Base-by-base conservation (phyloP, 1,140 invertebrate genomes). In the Macrobrachium nipponense region DNA sequence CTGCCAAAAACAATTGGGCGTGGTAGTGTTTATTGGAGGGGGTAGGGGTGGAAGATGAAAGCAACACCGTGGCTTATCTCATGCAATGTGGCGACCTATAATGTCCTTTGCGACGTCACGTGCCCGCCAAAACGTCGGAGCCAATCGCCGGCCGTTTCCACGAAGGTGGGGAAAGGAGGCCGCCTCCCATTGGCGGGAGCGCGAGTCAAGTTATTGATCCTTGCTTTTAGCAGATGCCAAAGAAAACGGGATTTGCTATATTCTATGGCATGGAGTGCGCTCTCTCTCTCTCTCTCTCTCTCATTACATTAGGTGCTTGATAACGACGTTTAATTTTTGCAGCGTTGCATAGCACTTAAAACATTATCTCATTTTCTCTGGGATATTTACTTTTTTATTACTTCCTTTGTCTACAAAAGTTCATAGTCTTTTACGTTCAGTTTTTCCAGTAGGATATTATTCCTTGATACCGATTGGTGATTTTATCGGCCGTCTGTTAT, bases 91-190 rank as follows among this genome's bases (percentile, higher is more conserved):
- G 51, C 12, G 51, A 51, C 51, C 51, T 51, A 51, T 51, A 51
- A 51, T 6, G 51, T 51, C 51, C 51, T 44, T 76, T 20, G 44
- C 70, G 79, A 66, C 79, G 43, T 80, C 79, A 80, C 44, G 20
- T 68, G 79, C 64, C 64, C 79, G 79, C 66, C 80, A 72, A 81
- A 81, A 76, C 36, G 14, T 27, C 80, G 7, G 80, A n/a, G n/a
- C 80, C 80, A 81, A 81, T 81, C 2, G 23, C 2, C 0, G 27
- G 4, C 17, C 15, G 11, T 11, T 11, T 7, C n/a, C 14, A 18
- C 20, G 44, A 58, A 61, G 60, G 8, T 44, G 60, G 66, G 15
- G 18, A 51, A 66, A 59, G 66, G 20, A 10, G 44, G 1, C 20
- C n/a, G 0, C 3, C 12, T 12, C n/a, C 60, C 8, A 81, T 81